Evolutionary conservation across 2,113 vertebrate genomes (phyloP).

Genomic region (Toxostoma redivivum): DNA sequence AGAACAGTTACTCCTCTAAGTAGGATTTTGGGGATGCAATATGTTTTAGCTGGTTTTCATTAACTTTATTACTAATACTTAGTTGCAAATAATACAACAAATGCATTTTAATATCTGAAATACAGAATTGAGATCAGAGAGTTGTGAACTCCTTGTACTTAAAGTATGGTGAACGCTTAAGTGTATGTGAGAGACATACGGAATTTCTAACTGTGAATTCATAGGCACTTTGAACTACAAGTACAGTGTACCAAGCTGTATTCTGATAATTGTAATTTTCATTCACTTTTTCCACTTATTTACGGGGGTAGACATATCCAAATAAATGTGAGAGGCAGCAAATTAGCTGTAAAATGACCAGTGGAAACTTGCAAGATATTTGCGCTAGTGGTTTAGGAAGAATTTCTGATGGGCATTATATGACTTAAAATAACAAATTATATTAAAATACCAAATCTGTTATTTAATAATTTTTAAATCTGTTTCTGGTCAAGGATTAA

Average conservation of each 20-base stretch:
- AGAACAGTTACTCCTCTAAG: not conserved
- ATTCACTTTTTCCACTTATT: not conserved
- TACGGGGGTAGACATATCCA: not conserved
- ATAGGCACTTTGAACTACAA: not conserved
- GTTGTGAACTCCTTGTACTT: not conserved
- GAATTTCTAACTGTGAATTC: not conserved
- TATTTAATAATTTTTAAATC: not conserved
- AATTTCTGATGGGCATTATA: not conserved
- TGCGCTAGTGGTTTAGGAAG: not conserved
- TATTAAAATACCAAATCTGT: not conserved
- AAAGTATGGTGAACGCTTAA: not conserved
- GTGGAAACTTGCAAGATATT: not conserved
- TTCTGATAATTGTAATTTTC: not conserved
- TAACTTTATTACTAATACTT: not conserved
- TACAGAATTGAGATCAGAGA: not conserved
- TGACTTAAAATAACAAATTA: not conserved
- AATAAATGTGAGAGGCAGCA: not conserved
- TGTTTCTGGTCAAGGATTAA: not conserved
- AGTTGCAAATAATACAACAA: not conserved
- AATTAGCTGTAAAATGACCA: not conserved
- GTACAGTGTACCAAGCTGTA: not conserved
- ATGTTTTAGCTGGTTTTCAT: not conserved
- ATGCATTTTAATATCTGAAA: not conserved
- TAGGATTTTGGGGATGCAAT: not conserved
- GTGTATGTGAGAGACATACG: fast-evolving